Percentiles rank a stretch among this genome's conserved stretches.
Conservation (phyloP, 1,140 invertebrate species). For the Aporrectodea caliginosa region DNA sequence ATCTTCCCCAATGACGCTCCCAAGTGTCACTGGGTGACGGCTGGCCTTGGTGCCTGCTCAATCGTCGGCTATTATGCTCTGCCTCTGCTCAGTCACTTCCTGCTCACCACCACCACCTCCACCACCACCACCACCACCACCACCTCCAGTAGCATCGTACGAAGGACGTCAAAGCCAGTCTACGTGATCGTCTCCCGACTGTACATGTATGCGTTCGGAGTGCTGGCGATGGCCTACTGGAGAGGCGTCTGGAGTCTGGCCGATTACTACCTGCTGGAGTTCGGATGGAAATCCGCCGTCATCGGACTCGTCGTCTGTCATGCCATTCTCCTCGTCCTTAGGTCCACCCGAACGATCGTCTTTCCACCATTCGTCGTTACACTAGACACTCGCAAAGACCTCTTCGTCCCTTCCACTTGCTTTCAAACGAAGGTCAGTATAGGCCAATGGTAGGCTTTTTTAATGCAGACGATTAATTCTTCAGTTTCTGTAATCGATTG, state of each 20-base stretch:
- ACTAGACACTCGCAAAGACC: background rate
- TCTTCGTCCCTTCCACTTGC: background rate
- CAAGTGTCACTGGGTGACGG: background rate
- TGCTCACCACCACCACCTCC: background rate
- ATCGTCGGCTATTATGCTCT: background rate
- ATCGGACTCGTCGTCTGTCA: conserved; percentile 13
- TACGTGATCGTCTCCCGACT: background rate
- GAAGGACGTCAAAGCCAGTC: no score
- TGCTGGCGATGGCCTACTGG: conserved; percentile 19
- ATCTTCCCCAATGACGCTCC: background rate
- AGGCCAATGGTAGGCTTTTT: background rate
- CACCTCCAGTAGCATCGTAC: no score
- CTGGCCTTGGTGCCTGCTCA: background rate
- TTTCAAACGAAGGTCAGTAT: conserved; percentile 14
- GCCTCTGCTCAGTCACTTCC: background rate
- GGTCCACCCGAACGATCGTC: conserved; percentile 5
- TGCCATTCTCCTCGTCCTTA: background rate
- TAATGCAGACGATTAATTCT: no score
- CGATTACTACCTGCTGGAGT: conserved; percentile 9
- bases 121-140: background rate
- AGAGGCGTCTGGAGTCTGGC: conserved; percentile 13
- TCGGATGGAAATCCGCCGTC: background rate
- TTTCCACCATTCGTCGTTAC: conserved; percentile 21
- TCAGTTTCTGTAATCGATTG: no score
- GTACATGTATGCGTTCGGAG: conserved; percentile 1